These are phyloP conservation scores for Amblyopsis rosae DNA, from an alignment of 2,113 vertebrate genomes.

Conservation along the genomic window DNA sequence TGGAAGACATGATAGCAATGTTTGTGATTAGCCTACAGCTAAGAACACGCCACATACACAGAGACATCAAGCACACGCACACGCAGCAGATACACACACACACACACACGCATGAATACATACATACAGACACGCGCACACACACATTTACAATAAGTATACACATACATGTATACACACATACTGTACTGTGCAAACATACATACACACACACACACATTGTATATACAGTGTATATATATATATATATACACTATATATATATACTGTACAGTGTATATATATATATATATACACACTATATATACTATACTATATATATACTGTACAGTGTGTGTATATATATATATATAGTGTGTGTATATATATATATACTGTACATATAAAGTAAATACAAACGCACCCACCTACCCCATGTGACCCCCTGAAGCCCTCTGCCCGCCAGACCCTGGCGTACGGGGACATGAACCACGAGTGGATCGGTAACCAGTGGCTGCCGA, in stretches of 20 bases:
- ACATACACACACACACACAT: background rate
- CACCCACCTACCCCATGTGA: too few species aligned
- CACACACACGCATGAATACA: background rate
- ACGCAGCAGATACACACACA: background rate
- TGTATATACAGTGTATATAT: background rate
- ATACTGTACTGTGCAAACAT: background rate
- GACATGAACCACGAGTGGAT: constrained; percentile 99
- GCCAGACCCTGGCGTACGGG: constrained; percentile 91
- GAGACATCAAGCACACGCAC: background rate
- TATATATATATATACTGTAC: background rate
- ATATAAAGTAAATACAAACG: background rate
- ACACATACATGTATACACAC: background rate
- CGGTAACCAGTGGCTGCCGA: constrained; percentile 96
- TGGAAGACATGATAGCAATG: too few species aligned
- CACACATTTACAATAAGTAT: background rate
- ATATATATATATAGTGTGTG: background rate
- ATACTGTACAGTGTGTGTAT: background rate
- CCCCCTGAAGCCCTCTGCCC: background rate
- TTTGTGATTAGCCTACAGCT: too few species aligned
- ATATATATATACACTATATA: background rate
- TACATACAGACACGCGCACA: background rate
- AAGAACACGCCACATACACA: too few species aligned
- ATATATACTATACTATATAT: too few species aligned
- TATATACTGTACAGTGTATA: background rate
- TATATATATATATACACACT: background rate